Evolutionary conservation across 2,888 invertebrate species (phyloP).

Genomic region (Xiphydria camelus): DNA sequence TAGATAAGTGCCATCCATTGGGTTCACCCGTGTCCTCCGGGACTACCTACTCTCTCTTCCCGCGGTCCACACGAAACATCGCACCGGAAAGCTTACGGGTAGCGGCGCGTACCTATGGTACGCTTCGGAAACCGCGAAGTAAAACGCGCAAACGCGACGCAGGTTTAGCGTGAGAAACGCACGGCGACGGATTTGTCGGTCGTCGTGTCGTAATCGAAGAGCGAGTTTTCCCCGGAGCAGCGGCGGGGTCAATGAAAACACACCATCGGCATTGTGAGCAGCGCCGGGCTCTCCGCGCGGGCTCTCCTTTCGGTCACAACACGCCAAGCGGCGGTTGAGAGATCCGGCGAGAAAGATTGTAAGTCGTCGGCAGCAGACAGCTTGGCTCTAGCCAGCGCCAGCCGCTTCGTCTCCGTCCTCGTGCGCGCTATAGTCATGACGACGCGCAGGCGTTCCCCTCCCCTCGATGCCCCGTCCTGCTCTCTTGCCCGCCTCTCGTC

Average conservation of each 20-base stretch:
- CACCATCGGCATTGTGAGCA: constrained; percentile 8
- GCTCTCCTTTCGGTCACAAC: constrained; percentile 15
- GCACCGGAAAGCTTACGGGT: too few species aligned
- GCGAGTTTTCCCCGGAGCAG: not conserved
- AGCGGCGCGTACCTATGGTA: too few species aligned
- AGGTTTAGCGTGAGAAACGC: too few species aligned
- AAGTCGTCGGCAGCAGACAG: constrained; percentile 51
- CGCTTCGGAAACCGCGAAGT: too few species aligned
- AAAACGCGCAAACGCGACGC: too few species aligned
- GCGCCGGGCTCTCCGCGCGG: not conserved
- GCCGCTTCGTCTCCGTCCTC: constrained; percentile 39
- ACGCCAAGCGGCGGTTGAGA: constrained; percentile 32
- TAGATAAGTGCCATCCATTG: constrained; percentile 2
- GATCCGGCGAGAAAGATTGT: constrained; percentile 46
- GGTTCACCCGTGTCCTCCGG: not conserved
- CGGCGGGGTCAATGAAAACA: constrained; percentile 6
- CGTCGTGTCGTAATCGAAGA: too few species aligned
- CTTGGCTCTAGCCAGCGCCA: constrained; percentile 51
- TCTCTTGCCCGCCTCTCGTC: not conserved
- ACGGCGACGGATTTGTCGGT: too few species aligned
- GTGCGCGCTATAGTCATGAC: constrained; percentile 6
- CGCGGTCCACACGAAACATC: too few species aligned
- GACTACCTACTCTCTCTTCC: too few species aligned
- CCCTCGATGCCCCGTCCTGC: constrained; percentile 7
- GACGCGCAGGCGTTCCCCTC: constrained; percentile 7